These are phyloP conservation scores for Manduca sexta DNA, from an alignment of 1,140 invertebrate species.

Conservation along the genomic window DNA sequence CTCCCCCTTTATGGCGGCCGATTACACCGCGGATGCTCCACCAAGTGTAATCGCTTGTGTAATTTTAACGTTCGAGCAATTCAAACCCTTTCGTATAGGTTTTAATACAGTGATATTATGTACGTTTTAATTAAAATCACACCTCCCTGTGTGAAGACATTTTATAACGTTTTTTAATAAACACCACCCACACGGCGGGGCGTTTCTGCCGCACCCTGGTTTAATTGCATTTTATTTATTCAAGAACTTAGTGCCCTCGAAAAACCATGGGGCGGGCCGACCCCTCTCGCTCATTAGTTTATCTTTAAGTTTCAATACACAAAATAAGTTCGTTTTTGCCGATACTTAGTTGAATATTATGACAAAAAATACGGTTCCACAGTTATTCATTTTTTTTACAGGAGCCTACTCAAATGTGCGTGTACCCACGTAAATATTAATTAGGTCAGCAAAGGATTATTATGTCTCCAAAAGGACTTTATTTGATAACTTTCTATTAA, in stretches of 20 bases:
- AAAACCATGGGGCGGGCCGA: slow-evolving; percentile 24
- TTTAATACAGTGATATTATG: slow-evolving; percentile 6
- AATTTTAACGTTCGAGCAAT: slow-evolving; percentile 17
- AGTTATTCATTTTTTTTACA: too few relatives aligned
- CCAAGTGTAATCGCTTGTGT: slow-evolving; percentile 34
- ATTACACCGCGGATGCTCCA: slow-evolving; percentile 30
- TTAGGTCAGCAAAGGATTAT: too few relatives aligned
- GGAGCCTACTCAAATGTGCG: too few relatives aligned
- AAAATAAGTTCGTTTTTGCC: too few relatives aligned
- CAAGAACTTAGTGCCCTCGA: slow-evolving; percentile 37
- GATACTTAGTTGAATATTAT: too few relatives aligned
- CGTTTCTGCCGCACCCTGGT: slow-evolving; percentile 31
- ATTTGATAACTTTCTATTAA: slow-evolving; percentile 1
- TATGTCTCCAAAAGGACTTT: too few relatives aligned
- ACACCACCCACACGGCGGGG: slow-evolving; percentile 20
- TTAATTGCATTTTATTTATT: slow-evolving; percentile 68
- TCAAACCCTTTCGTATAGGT: slow-evolving; percentile 4
- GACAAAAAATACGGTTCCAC: too few relatives aligned
- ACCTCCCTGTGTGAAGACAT: slow-evolving; percentile 30
- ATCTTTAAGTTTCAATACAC: slow-evolving; percentile 12
- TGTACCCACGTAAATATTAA: too few relatives aligned
- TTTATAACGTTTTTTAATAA: slow-evolving; percentile 39
- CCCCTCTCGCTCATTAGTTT: slow-evolving; percentile 44
- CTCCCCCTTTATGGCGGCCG: slow-evolving; percentile 29
- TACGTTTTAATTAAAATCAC: slow-evolving; percentile 39